Evolutionary conservation across 2,888 invertebrate species (phyloP).

Genomic region (Crepidodera aurea): DNA sequence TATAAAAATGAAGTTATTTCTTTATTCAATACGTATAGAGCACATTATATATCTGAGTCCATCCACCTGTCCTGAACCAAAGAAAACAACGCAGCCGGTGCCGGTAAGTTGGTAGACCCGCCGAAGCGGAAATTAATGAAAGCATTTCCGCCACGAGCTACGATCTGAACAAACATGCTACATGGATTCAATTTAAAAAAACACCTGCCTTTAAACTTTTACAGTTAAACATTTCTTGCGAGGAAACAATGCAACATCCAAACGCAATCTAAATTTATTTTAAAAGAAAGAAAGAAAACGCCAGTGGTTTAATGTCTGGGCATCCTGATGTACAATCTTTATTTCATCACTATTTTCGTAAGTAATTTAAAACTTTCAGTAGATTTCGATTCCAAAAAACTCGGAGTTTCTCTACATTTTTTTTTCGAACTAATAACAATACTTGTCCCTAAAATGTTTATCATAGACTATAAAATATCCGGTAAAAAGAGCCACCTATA

Average conservation of each 20-base stretch:
- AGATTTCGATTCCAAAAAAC: too few species aligned
- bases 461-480: background rate
- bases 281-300: too few species aligned
- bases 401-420: too few species aligned
- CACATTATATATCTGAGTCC: background rate
- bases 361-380: too few species aligned
- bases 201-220: slow-evolving; percentile 1
- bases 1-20: background rate
- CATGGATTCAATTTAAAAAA: slow-evolving; percentile 11
- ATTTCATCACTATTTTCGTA: too few species aligned
- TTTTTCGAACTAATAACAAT: too few species aligned
- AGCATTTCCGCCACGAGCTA: slow-evolving; percentile 37
- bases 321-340: too few species aligned
- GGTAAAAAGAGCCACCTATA: slow-evolving; percentile 5
- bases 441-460: too few species aligned
- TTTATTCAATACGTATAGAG: background rate
- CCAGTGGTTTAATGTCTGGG: too few species aligned
- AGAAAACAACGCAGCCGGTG: slow-evolving; percentile 14
- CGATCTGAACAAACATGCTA: slow-evolving; percentile 31
- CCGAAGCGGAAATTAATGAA: slow-evolving; percentile 36
- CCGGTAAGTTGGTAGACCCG: slow-evolving; percentile 22
- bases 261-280: too few species aligned
- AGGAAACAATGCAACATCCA: background rate
- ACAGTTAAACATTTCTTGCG: background rate
- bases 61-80: slow-evolving; percentile 10